These are phyloP conservation scores for Tokudaia muenninki DNA, from an alignment of 2,797 vertebrate genomes.

Conservation along the genomic window DNA sequence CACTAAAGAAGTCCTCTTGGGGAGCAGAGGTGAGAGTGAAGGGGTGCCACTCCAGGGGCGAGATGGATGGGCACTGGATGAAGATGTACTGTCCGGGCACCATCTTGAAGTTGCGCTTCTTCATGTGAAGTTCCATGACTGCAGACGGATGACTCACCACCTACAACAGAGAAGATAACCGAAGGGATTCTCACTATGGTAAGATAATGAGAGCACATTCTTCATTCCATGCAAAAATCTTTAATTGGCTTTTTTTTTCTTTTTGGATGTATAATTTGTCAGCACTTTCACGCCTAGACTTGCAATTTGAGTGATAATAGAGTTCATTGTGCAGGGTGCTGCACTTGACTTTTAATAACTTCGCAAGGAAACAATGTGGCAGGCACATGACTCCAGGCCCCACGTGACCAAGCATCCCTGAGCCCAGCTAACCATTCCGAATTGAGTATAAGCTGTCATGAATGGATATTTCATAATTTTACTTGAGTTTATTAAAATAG, in stretches of 20 bases:
- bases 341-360: neutral
- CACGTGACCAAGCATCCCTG: rapidly evolving
- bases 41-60: conserved; percentile 90
- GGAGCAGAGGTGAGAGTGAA: conserved; percentile 91
- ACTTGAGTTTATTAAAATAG: neutral
- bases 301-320: neutral
- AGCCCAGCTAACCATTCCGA: neutral
- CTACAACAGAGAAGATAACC: conserved; percentile 75
- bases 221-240: neutral
- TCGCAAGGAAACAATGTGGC: rapidly evolving
- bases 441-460: neutral
- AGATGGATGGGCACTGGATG: conserved; percentile 89
- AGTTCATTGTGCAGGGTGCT: neutral
- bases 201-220: neutral
- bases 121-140: conserved; percentile 91
- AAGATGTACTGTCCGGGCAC: conserved; percentile 89
- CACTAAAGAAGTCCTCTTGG: conserved; percentile 89
- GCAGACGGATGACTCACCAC: conserved; percentile 88
- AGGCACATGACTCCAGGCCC: rapidly evolving
- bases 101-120: conserved; percentile 89
- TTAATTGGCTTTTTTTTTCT: neutral
- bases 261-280: neutral
- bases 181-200: neutral
- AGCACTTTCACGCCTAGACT: neutral
- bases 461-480: neutral